Conservation (phyloP, 1,140 invertebrate species). For the Heterodera carotae region DNA sequence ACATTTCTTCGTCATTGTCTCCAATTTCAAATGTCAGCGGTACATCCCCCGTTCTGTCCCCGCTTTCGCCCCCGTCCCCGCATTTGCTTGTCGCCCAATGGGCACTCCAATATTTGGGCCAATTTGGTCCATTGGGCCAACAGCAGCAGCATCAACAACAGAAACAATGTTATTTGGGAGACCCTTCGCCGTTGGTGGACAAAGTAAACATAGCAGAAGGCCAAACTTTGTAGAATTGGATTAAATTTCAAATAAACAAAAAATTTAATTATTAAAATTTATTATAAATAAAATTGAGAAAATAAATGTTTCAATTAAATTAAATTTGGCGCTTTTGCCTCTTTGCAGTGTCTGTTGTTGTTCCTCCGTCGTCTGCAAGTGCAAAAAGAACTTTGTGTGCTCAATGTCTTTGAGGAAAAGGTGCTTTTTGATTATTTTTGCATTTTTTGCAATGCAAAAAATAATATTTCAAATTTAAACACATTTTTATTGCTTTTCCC, state of each 20-base stretch:
- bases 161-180: not conserved
- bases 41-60: not conserved
- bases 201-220: slow-evolving; percentile 1
- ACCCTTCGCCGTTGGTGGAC: not conserved
- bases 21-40: not conserved
- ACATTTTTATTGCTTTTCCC: too few species aligned
- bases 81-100: not conserved
- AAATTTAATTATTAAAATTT: not conserved
- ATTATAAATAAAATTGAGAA: not conserved
- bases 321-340: not conserved
- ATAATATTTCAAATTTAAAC: too few species aligned
- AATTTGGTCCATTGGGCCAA: not conserved
- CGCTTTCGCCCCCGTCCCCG: not conserved
- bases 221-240: not conserved
- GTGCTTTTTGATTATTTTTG: not conserved
- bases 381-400: not conserved
- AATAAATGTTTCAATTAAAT: too few species aligned
- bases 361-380: not conserved
- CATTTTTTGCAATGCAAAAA: too few species aligned
- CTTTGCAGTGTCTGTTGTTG: not conserved
- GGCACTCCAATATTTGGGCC: not conserved
- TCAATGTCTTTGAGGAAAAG: not conserved
- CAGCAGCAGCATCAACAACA: not conserved
- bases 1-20: not conserved
- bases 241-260: not conserved